These are phyloP conservation scores for Dendrolimus kikuchii DNA, from an alignment of 1,140 invertebrate species.

Conservation along the genomic window DNA sequence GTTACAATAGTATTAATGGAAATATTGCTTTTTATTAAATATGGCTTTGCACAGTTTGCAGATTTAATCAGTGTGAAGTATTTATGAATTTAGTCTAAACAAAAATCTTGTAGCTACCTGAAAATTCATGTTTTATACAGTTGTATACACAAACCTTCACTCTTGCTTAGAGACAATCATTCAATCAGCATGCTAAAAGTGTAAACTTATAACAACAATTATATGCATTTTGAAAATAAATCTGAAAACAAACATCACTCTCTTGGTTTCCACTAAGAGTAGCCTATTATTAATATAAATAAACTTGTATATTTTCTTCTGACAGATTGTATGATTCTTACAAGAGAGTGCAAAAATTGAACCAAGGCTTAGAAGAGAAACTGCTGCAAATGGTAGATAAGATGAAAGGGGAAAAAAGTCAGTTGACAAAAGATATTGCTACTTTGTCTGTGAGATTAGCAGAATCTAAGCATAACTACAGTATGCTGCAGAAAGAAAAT, in stretches of 20 bases:
- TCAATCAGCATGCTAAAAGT: not conserved
- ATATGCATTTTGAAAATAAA: too few species aligned
- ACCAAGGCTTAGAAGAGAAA: conserved; percentile 96
- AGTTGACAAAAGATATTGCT: conserved; percentile 89
- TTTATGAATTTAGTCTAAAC: too few species aligned
- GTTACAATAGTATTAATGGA: too few species aligned
- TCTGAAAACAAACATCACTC: too few species aligned
- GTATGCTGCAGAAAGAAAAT: conserved; percentile 93
- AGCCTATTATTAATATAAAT: conserved; percentile 2
- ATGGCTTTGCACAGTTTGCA: too few species aligned
- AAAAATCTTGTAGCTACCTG: too few species aligned
- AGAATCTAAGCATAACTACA: conserved; percentile 89
- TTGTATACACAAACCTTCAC: too few species aligned
- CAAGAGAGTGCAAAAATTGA: conserved; percentile 94
- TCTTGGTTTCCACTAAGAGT: not conserved
- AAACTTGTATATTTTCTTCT: conserved; percentile 28
- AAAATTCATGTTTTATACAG: too few species aligned
- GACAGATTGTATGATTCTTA: conserved; percentile 91
- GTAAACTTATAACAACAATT: too few species aligned
- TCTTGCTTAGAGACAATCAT: too few species aligned
- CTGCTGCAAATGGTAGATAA: conserved; percentile 93
- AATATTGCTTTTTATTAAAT: too few species aligned
- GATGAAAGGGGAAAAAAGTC: conserved; percentile 92
- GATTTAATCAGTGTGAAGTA: too few species aligned
- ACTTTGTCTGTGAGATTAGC: conserved; percentile 89